Conservation (phyloP, 2,888 invertebrate genomes). For the Hymenopus coronatus region DNA sequence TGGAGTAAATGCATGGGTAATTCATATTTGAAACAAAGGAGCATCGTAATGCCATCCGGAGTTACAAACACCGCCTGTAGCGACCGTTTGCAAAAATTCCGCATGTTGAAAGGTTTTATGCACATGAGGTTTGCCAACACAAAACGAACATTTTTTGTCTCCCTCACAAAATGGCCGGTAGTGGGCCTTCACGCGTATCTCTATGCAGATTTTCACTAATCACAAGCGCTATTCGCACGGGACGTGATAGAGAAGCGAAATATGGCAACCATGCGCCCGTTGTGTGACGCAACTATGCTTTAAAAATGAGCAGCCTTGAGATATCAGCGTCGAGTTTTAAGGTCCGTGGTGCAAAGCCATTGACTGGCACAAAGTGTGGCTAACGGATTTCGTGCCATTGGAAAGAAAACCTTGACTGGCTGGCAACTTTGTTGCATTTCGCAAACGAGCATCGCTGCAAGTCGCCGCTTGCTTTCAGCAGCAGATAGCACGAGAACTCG, state of each 20-base stretch:
- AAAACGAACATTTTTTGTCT: neutral
- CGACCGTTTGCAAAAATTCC: neutral
- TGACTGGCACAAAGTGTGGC: neutral
- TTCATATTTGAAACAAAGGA: neutral
- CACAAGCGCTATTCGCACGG: neutral
- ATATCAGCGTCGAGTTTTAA: neutral
- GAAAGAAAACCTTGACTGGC: neutral
- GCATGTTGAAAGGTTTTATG: neutral
- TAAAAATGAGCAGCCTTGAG: constrained; percentile 20
- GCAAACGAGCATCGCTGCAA: neutral
- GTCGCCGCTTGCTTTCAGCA: too few species aligned
- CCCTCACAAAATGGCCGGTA: neutral
- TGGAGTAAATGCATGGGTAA: neutral
- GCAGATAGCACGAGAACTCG: too few species aligned
- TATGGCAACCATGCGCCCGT: constrained; percentile 6
- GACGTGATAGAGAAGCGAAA: neutral
- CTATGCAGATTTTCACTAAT: neutral
- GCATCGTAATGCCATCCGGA: neutral
- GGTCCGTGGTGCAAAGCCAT: neutral
- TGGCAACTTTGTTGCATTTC: neutral
- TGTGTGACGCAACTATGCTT: constrained; percentile 13
- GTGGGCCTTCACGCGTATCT: neutral
- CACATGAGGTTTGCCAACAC: neutral
- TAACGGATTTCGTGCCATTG: neutral
- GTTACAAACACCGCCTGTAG: neutral